A percentile compares a stretch with the other conserved stretches of the same genome.
phyloP scores from a whole-genome alignment of 2,888 invertebrate genomes.

The Lasioglossum oenotherae region DNA sequence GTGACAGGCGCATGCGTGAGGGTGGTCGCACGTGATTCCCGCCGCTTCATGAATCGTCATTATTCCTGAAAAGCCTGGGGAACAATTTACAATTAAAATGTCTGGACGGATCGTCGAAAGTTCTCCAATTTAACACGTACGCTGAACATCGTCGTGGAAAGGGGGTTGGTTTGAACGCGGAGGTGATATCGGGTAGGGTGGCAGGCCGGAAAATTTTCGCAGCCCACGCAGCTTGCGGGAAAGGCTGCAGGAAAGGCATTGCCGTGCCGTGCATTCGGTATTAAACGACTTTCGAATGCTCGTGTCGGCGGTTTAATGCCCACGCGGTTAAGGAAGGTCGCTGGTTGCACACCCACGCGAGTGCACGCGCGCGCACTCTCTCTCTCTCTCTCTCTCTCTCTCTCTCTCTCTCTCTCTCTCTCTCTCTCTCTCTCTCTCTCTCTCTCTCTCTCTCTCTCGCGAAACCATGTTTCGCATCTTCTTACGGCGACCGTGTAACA shows the following conservation, averaged over 20 bases:
- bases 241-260: background rate
- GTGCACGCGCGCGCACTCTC: background rate
- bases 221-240: slow-evolving; percentile 11
- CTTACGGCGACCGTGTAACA: background rate
- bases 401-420: no score
- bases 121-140: slow-evolving; percentile 52
- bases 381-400: no score
- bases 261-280: slow-evolving; percentile 14
- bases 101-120: slow-evolving; percentile 48
- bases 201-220: slow-evolving; percentile 13
- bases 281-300: background rate
- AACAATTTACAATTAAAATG: slow-evolving; percentile 58
- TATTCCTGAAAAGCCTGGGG: slow-evolving; percentile 47
- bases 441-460: no score
- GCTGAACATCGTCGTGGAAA: slow-evolving; percentile 26
- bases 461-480: background rate
- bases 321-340: slow-evolving; percentile 56
- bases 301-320: slow-evolving; percentile 34
- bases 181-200: background rate
- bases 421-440: no score
- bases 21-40: slow-evolving; percentile 36
- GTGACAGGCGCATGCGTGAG: background rate
- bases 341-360: slow-evolving; percentile 35
- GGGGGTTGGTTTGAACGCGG: background rate
- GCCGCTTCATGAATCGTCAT: slow-evolving; percentile 43